Conservation (phyloP, 2,888 invertebrate genomes). For the Leptopilina syphax region DNA sequence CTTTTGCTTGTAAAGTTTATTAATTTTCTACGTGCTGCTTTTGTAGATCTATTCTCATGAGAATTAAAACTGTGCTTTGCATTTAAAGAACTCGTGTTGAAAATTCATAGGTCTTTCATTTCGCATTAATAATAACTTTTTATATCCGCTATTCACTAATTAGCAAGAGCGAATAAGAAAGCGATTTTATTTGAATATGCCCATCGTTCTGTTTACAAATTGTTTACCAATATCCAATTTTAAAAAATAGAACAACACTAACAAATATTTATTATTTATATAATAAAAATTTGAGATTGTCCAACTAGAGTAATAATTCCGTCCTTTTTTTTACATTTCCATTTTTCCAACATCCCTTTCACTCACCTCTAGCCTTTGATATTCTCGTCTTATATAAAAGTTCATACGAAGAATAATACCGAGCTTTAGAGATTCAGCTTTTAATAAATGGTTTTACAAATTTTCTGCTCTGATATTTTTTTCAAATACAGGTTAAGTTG, state of each 20-base stretch:
- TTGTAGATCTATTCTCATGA: conserved; percentile 35
- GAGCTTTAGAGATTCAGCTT: conserved; percentile 18
- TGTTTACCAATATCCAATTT: no score
- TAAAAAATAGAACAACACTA: no score
- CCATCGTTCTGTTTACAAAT: no score
- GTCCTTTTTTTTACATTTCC: not conserved
- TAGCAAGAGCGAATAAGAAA: not conserved
- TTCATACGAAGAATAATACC: conserved; percentile 14
- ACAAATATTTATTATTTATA: not conserved
- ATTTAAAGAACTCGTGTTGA: conserved; percentile 19
- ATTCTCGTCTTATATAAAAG: conserved; percentile 12
- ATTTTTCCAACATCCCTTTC: conserved; percentile 27
- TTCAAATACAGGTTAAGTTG: conserved; percentile 12
- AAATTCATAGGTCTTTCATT: conserved; percentile 24
- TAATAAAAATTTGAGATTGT: no score
- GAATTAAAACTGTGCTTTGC: conserved; percentile 36
- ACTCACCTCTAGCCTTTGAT: conserved; percentile 15
- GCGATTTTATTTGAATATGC: no score
- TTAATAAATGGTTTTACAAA: conserved; percentile 12
- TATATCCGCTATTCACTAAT: not conserved
- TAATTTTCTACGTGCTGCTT: conserved; percentile 38
- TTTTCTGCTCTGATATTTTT: conserved; percentile 4
- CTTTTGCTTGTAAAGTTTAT: conserved; percentile 32
- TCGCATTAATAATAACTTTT: not conserved
- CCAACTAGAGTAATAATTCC: not conserved